Conservation (phyloP, 2,888 invertebrate species). For the Mongoloraphidia duomilia region DNA sequence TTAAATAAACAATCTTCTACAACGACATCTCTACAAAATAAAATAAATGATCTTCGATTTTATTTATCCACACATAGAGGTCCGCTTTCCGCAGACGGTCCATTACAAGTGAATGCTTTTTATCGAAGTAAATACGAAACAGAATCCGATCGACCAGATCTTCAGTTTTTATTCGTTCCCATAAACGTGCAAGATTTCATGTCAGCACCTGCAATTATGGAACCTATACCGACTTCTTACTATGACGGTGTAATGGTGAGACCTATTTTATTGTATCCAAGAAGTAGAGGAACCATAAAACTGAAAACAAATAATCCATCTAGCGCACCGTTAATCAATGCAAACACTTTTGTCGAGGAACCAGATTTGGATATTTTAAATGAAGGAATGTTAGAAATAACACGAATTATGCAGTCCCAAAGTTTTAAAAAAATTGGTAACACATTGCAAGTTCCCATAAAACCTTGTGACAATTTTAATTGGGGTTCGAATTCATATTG, state of each 20-base stretch:
- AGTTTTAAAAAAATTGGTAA: neutral
- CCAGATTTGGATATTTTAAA: neutral
- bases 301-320: neutral
- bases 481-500: neutral
- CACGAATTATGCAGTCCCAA: neutral
- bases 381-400: neutral
- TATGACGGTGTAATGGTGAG: neutral
- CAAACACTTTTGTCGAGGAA: neutral
- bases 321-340: neutral
- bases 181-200: neutral
- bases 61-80: slow-evolving; percentile 15
- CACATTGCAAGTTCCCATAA: neutral
- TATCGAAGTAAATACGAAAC: slow-evolving; percentile 10
- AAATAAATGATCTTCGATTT: neutral
- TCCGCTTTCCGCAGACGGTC: slow-evolving; percentile 22
- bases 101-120: slow-evolving; percentile 14
- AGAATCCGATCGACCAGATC: neutral
- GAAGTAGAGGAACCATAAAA: neutral
- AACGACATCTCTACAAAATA: neutral
- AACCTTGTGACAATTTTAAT: neutral
- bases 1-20: neutral
- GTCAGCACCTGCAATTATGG: neutral
- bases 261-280: neutral
- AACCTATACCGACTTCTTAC: neutral
- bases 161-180: neutral